Evolutionary conservation across 2,113 vertebrate genomes (phyloP), one percentile per base, ranked within the genome.

Genomic region (Proteles cristata): DNA sequence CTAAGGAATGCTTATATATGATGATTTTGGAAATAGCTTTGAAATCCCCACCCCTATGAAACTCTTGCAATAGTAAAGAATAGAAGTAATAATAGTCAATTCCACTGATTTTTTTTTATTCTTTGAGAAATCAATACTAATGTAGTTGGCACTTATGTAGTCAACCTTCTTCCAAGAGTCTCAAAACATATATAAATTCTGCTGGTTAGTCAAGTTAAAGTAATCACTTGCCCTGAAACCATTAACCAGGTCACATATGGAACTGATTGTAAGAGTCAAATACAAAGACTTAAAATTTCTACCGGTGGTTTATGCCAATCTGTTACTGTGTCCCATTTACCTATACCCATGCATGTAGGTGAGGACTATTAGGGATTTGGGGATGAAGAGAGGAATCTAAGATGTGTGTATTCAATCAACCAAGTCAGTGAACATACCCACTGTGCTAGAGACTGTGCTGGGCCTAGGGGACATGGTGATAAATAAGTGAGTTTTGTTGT

Each of bases 51-150:
- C 33, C 39, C 80, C 19, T 89, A 61, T 28, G 68, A 95, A 96
- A 89, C 95, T 95, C 76, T 88, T 96, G 48, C 28, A 92, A 73
- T 96, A 77, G 80, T 84, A 90, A 92, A 95, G 65, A 87, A 88
- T 39, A 88, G 80, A 96, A 94, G 69, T 76, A 96, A 96, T 97
- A 96, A 96, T 95, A 98, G 95, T 94, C 76, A 79, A 55, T 91
- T 85, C 31, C 61, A 35, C 45, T 94, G 65, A 53, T 55, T 93
- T 96, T 97, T 35, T 88, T 68, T 66, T 58, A 61, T 93, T 97
- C 96, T 97, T 90, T 77, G 85, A 97, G 95, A 94, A 97, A 97
- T 98, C 92, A 95, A 90, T 98, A 94, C 94, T 95, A 96, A 96
- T 88, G 63, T 73, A 96, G 73, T 90, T 96, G 76, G 61, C 87